phyloP scores from a whole-genome alignment of 2,113 vertebrate genomes.

The Falcunculus frontatus region DNA sequence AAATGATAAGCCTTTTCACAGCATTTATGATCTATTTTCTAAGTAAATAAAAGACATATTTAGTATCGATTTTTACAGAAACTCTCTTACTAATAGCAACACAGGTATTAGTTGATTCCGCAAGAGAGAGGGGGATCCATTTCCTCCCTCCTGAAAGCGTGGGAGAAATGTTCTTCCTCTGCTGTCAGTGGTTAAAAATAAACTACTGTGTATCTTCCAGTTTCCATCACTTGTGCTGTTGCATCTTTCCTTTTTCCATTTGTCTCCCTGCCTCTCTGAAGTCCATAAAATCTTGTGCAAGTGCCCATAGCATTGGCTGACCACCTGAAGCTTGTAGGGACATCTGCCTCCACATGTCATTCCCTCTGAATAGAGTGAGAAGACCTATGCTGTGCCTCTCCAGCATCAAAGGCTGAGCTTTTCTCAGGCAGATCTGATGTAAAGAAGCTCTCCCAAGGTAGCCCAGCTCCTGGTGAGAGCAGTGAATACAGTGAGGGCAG shows the following conservation, averaged over 20 bases:
- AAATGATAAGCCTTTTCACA: background rate
- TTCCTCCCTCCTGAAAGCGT: background rate
- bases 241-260: background rate
- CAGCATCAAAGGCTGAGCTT: background rate
- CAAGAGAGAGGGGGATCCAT: background rate
- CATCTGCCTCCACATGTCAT: background rate
- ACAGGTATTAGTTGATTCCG: background rate
- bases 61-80: background rate
- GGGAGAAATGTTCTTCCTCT: background rate
- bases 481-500: background rate
- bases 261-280: background rate
- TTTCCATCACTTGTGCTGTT: background rate
- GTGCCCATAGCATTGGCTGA: background rate
- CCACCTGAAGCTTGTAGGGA: background rate
- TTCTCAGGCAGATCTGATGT: background rate
- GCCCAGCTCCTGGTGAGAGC: background rate
- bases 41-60: background rate
- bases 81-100: background rate
- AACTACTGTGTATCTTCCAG: background rate
- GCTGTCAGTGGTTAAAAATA: background rate
- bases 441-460: background rate
- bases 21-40: background rate
- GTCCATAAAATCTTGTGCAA: background rate
- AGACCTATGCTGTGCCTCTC: background rate
- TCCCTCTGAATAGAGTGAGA: background rate